Evolutionary conservation across 2,888 invertebrate genomes (phyloP).

Genomic region (Zele albiditarsus): DNA sequence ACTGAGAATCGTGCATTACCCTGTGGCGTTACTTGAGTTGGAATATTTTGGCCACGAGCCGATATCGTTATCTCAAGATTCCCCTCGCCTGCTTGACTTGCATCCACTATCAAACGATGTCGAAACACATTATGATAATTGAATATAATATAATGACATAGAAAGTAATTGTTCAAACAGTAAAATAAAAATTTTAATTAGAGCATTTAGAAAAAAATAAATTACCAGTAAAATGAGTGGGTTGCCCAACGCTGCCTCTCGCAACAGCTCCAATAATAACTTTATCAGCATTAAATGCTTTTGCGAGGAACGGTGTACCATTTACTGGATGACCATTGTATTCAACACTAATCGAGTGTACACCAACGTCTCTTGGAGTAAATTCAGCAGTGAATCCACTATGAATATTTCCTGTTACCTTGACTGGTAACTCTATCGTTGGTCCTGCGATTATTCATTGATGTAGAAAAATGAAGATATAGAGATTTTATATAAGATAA

Average conservation of each 20-base stretch:
- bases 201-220: constrained; percentile 8
- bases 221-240: constrained; percentile 89
- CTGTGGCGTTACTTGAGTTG: constrained; percentile 95
- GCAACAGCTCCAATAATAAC: constrained; percentile 88
- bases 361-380: constrained; percentile 93
- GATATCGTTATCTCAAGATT: constrained; percentile 97
- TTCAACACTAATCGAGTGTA: constrained; percentile 91
- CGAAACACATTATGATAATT: not conserved
- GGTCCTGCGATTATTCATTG: constrained; percentile 76
- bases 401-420: constrained; percentile 90
- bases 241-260: constrained; percentile 88
- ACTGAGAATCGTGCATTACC: constrained; percentile 94
- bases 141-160: not conserved
- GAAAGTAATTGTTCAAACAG: constrained; percentile 71
- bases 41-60: constrained; percentile 93
- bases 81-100: constrained; percentile 97
- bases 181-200: constrained; percentile 76
- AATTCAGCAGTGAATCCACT: constrained; percentile 93
- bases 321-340: constrained; percentile 92
- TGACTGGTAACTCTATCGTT: constrained; percentile 88
- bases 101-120: constrained; percentile 81
- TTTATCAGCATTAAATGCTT: constrained; percentile 93
- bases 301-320: constrained; percentile 92
- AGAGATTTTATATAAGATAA: not conserved
- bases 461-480: constrained; percentile 3